Evolutionary conservation across 2,797 vertebrate species (phyloP).

Genomic region (Carcharodon carcharias): DNA sequence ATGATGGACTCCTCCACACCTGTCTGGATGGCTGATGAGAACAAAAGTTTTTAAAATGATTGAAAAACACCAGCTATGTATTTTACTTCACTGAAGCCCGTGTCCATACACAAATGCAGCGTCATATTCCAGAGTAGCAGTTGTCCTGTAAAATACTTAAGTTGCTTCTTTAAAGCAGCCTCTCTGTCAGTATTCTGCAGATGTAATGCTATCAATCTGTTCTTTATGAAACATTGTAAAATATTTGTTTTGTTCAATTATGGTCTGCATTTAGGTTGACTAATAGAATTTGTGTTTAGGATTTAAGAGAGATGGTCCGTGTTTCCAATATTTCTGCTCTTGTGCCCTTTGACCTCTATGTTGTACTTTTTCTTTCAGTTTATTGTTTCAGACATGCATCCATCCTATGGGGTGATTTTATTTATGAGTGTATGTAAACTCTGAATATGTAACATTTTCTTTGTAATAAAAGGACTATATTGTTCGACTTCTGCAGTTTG

Average conservation of each 20-base stretch:
- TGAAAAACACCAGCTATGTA: neutral
- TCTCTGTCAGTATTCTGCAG: neutral
- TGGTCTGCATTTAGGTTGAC: neutral
- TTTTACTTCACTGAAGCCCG: neutral
- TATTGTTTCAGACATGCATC: conserved; percentile 29
- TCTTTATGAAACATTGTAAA: conserved; percentile 32
- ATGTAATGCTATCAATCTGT: conserved; percentile 8
- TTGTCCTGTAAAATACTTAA: neutral
- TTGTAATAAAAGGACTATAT: conserved; percentile 36
- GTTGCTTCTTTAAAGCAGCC: neutral
- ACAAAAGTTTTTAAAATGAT: neutral
- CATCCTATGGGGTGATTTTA: conserved; percentile 3
- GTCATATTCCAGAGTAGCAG: neutral
- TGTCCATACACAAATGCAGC: neutral
- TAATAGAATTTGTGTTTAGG: conserved; percentile 19
- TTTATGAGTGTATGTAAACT: conserved; percentile 31
- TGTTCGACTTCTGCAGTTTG: neutral
- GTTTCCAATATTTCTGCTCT: conserved; percentile 12
- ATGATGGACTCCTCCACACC: neutral
- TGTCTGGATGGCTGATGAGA: neutral
- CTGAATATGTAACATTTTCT: conserved; percentile 27
- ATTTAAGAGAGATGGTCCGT: neutral
- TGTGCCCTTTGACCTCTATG: neutral
- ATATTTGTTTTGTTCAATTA: conserved; percentile 23
- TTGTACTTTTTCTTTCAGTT: conserved; percentile 11